phyloP scores from a whole-genome alignment of 2,888 invertebrate genomes.

The Watsonalla cultraria region DNA sequence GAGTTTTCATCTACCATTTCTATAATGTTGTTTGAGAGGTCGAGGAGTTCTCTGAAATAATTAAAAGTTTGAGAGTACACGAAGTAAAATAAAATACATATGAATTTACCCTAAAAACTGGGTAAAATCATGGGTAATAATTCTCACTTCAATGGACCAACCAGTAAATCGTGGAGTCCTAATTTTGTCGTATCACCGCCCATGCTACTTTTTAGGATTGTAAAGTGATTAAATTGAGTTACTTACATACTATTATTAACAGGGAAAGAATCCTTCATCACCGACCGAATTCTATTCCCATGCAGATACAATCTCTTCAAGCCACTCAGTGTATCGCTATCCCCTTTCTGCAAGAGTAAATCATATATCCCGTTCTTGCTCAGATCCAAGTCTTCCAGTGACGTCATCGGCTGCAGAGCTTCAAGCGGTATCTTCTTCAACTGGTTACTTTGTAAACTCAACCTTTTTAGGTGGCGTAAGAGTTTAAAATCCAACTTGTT shows the following conservation, averaged over 20 bases:
- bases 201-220: too few relatives aligned
- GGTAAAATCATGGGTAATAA: too few relatives aligned
- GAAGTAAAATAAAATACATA: constrained; percentile 1
- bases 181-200: too few relatives aligned
- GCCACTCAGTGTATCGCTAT: constrained; percentile 38
- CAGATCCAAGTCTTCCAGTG: constrained; percentile 66
- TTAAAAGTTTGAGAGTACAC: too few relatives aligned
- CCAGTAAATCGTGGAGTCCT: too few relatives aligned
- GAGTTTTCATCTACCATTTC: constrained; percentile 63
- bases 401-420: constrained; percentile 50
- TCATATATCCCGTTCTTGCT: constrained; percentile 68
- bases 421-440: constrained; percentile 59
- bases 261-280: constrained; percentile 63
- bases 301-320: constrained; percentile 68
- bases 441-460: constrained; percentile 69
- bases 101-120: too few relatives aligned
- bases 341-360: constrained; percentile 48
- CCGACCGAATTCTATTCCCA: constrained; percentile 65
- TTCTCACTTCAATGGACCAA: too few relatives aligned
- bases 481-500: constrained; percentile 58
- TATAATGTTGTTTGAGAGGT: constrained; percentile 67
- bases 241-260: constrained; percentile 64
- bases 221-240: too few relatives aligned
- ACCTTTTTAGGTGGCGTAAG: constrained; percentile 47
- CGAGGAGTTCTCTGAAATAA: constrained; percentile 60